These are phyloP conservation scores for Helleia helle DNA, from an alignment of 2,888 invertebrate genomes.

Conservation along the genomic window DNA sequence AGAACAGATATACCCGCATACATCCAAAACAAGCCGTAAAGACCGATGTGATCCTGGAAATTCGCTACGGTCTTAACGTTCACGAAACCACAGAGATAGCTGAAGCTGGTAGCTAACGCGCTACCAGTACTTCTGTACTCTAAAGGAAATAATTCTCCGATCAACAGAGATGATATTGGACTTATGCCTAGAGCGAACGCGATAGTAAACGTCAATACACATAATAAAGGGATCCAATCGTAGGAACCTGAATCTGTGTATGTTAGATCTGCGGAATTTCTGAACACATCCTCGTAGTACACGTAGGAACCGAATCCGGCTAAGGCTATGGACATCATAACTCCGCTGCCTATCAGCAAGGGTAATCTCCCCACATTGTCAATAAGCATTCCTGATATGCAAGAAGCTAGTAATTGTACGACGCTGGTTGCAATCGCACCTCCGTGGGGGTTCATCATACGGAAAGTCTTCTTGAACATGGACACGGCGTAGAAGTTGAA, in stretches of 20 bases:
- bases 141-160: slow-evolving; percentile 81
- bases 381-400: slow-evolving; percentile 86
- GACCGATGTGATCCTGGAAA: slow-evolving; percentile 80
- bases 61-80: slow-evolving; percentile 89
- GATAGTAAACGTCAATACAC: slow-evolving; percentile 86
- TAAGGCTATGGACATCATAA: slow-evolving; percentile 88
- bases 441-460: slow-evolving; percentile 84
- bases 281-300: slow-evolving; percentile 81
- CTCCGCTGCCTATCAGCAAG: slow-evolving; percentile 85
- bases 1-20: slow-evolving; percentile 87
- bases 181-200: slow-evolving; percentile 87
- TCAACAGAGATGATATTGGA: slow-evolving; percentile 81
- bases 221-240: slow-evolving; percentile 89
- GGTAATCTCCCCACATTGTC: slow-evolving; percentile 90
- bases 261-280: slow-evolving; percentile 40
- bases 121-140: slow-evolving; percentile 81
- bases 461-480: slow-evolving; percentile 88
- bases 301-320: slow-evolving; percentile 89
- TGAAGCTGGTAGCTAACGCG: slow-evolving; percentile 84
- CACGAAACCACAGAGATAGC: slow-evolving; percentile 89
- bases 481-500: slow-evolving; percentile 90
- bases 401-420: slow-evolving; percentile 87
- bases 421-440: slow-evolving; percentile 89
- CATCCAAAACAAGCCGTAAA: slow-evolving; percentile 90
- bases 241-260: slow-evolving; percentile 68